Evolutionary conservation across 2,797 vertebrate genomes (phyloP).

Genomic region (Sebastes steindachneri): DNA sequence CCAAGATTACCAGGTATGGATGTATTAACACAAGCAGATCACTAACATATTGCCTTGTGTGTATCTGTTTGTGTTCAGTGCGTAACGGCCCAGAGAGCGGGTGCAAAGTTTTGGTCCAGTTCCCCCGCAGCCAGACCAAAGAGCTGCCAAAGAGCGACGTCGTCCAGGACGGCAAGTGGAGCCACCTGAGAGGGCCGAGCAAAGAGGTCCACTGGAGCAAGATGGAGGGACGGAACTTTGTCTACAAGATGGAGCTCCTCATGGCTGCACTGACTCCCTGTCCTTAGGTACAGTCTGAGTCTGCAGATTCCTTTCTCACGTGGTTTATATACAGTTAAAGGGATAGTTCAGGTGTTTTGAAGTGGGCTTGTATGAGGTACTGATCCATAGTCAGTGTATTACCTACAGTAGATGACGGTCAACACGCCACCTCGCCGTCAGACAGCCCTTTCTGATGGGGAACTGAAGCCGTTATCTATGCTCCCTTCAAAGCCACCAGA

Average conservation of each 20-base stretch:
- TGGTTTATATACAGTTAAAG: neutral
- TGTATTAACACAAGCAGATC: neutral
- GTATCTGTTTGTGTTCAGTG: slow-evolving; percentile 74
- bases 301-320: neutral
- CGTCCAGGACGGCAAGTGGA: slow-evolving; percentile 96
- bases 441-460: neutral
- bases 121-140: slow-evolving; percentile 91
- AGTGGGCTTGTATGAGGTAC: neutral
- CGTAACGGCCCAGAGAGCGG: slow-evolving; percentile 94
- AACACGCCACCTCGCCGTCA: neutral
- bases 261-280: slow-evolving; percentile 96
- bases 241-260: slow-evolving; percentile 98
- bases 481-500: neutral
- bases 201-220: slow-evolving; percentile 96
- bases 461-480: neutral
- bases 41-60: neutral
- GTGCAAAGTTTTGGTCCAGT: slow-evolving; percentile 93
- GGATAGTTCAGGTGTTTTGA: neutral
- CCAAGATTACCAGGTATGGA: neutral
- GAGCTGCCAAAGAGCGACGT: slow-evolving; percentile 93
- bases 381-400: neutral
- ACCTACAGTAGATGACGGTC: neutral
- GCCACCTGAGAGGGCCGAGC: slow-evolving; percentile 90
- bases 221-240: slow-evolving; percentile 98
- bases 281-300: slow-evolving; percentile 45